These are phyloP conservation scores for Azorinus chamasolen DNA, from an alignment of 2,888 invertebrate species.

Conservation along the genomic window DNA sequence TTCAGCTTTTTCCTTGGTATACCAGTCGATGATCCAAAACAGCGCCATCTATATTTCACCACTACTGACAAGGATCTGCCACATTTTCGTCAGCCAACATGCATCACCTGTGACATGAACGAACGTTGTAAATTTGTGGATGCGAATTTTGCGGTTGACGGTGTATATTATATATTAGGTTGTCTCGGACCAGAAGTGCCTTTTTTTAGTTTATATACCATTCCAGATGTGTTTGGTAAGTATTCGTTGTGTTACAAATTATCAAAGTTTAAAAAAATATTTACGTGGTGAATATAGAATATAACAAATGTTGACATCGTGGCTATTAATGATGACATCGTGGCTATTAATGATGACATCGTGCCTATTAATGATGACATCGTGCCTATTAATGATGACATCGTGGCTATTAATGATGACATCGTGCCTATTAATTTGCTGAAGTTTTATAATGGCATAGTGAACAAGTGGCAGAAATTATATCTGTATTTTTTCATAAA, in stretches of 20 bases:
- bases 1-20: constrained; percentile 43
- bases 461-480: no score
- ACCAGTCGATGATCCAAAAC: constrained; percentile 21
- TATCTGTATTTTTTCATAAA: no score
- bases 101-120: constrained; percentile 93
- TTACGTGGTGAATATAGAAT: no score
- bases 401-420: no score
- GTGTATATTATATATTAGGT: constrained; percentile 94
- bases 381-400: no score
- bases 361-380: no score
- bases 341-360: no score
- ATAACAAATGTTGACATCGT: no score
- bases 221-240: constrained; percentile 42
- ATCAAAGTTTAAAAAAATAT: not conserved
- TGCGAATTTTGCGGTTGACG: constrained; percentile 88
- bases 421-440: no score
- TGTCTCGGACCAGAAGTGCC: constrained; percentile 97
- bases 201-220: constrained; percentile 67
- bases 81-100: constrained; percentile 86
- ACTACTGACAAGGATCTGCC: constrained; percentile 48
- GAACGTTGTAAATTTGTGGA: constrained; percentile 94
- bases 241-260: not conserved
- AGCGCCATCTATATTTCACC: constrained; percentile 59
- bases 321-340: no score
- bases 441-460: no score